Base-by-base conservation (phyloP, 2,888 invertebrate genomes). In the Cephus sareptanus region DNA sequence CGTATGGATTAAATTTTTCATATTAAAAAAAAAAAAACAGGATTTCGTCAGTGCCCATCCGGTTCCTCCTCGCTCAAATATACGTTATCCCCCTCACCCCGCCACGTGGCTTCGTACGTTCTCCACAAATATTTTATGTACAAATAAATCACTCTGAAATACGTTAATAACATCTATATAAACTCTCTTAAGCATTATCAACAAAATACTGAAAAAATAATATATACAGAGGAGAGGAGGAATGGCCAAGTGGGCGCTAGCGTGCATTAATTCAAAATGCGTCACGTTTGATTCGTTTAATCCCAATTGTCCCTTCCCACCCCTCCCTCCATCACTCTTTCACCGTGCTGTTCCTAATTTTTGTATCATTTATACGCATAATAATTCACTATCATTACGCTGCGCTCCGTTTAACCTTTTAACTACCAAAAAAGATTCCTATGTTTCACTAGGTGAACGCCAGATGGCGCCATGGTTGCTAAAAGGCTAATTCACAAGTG, bases 141-240 rank as follows among this genome's bases (percentile, higher is more conserved):
- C 83, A 83, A 83, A 85, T 84, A 85, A 85, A 85, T 84, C 83
- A 84, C 83, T 84, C 83, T 84, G 79, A 83, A 83, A 82, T 81
- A 83, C 82, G 81, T 83, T 77, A 83, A 85, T 84, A 85, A 85
- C 83, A 84, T 85, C 83, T 83, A 85, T 83, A 85, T 85, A 85
- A 83, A 85, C 85, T 85, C 85, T 85, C 83, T 85, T 85, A 85
- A 85, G 83, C 77, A 82, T 83, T 82, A 83, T 83, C 83, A 85
- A 84, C 85, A 83, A 81, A 85, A 85, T 85, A 85, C 85, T 85
- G 85, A 83, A 84, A 56, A 56, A 83, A 83, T 83, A 83, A 83
- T 84, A 85, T 85, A 76, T 85, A 84, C 83, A 85, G 79, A 81
- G 80, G 77, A 76, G 75, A 75, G 78, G 73, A 74, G 71, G 71